Evolutionary conservation across 2,888 invertebrate genomes (phyloP), one percentile per base, ranked within the genome.

Genomic region (Auanema freiburgensis): DNA sequence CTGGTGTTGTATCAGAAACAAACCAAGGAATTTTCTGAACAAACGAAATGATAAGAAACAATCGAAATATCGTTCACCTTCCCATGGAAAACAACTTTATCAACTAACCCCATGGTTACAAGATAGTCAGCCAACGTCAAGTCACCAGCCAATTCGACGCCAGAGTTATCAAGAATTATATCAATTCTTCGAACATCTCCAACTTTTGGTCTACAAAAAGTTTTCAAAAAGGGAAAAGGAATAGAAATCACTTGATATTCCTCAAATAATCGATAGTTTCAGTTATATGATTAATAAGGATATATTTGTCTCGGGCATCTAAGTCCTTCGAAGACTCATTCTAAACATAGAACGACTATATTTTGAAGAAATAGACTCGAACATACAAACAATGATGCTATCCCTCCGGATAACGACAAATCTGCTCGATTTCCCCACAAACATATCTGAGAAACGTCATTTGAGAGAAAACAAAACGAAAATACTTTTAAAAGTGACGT

Each of bases 391-490:
- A 51, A 25, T 18, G 52, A 21, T 6, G 14, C 42, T 21, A 83
- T 84, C 16, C 93, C 93, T 42, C 88, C 87, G 0, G 92, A 90
- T 51, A 96, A 86, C 0, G 94, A 94, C 56, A 98, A 85, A 86
- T 98, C 98, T 83, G 91, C 92, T 83, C 91, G 91, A 85, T 98
- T 98, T 0, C 94, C 91, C 97, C 97, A 98, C 12, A 98, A 87
- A 80, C 90, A 89, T 14, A 87, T 74, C 64, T 64, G 40, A 33
- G 33, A 33, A 16, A 25, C 14, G 43, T 18, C 42, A 8, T 53
- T 8, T n/a, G 24, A 24, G 6, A 8, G 33, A 33, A 33, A 33
- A 33, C 4, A 33, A 8, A 33, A 8, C 3, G 33, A 5, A 33
- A 8, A 8, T 33, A 33, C 33, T 33, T 33, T 33, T 33, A 33